Base-by-base conservation (phyloP, 2,113 vertebrate species). In the Pelobates fuscus region DNA sequence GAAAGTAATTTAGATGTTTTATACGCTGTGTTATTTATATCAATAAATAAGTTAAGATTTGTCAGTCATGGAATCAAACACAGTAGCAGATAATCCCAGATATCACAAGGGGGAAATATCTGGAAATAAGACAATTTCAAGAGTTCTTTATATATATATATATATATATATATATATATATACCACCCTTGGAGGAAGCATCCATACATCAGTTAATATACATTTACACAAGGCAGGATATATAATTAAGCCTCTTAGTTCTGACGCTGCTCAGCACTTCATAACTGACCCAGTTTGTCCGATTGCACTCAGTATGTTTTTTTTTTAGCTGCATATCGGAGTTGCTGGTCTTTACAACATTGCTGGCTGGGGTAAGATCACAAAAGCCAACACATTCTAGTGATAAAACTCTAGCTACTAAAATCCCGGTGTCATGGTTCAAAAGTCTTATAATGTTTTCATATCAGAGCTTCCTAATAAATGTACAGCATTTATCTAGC, bases 191-290 rank as follows among this genome's bases (percentile, higher is more conserved):
- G 32, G 32, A 37, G 5, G 32, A 37, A 37, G 10, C 10, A 6
- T 37, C 1, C 32, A 6, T 37, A 6, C 32, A 37, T 37, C 32
- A 37, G 32, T 37, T 37, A 37, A 37, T 37, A 37, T 37, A 10
- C 32, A 37, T 37, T 37, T 37, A 37, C 59, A 62, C 20, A 41
- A n/a, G 20, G 70, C 59, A 25, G 59, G 43, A 63, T 60, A 27
- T 5, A 30, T 43, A 72, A 63, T 72, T 63, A 72, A 72, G 70
- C 70, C 15, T 72, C 70, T 72, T 72, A 72, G 69, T 52, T 26
- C 41, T 27, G n/a, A 6, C 17, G 59, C 59, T 29, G 60, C 70
- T 21, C 17, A 12, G 60, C 44, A 24, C 59, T 63, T 25, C 29
- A 8, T 21, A 52, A 52, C 61, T 63, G 70, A 72, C 60, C 70